Evolutionary conservation across 2,888 invertebrate genomes (phyloP).

Genomic region (Lepidonotus clava): DNA sequence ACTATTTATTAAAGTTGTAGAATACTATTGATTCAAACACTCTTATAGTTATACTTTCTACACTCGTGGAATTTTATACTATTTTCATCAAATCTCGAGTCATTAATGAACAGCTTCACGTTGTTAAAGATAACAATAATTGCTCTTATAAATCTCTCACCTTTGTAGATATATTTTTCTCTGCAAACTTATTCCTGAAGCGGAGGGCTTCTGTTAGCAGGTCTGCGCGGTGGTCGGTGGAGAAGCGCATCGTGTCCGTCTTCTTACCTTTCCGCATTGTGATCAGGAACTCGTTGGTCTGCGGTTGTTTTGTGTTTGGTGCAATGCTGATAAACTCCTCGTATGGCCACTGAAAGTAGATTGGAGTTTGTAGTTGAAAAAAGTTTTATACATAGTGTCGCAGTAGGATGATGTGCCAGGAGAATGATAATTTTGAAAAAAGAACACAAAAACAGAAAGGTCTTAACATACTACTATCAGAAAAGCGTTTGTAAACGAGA

Average conservation of each 20-base stretch:
- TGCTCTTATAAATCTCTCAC: no score
- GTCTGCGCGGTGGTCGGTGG: conserved; percentile 95
- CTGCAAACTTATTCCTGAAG: conserved; percentile 79
- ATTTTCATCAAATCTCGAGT: no score
- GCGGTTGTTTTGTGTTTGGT: conserved; percentile 79
- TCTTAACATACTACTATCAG: no score
- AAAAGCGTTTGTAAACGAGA: no score
- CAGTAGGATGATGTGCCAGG: background rate
- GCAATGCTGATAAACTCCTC: conserved; percentile 81
- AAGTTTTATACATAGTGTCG: background rate
- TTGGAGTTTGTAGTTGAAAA: background rate
- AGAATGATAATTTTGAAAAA: background rate
- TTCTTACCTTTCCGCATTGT: conserved; percentile 92
- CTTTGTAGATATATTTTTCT: conserved; percentile 71
- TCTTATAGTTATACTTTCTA: no score
- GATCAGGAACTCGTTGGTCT: conserved; percentile 83
- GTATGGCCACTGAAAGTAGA: conserved; percentile 82
- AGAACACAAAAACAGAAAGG: no score
- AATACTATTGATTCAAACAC: no score
- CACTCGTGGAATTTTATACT: no score
- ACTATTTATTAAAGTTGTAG: no score
- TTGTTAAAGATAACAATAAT: no score
- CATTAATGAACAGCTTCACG: no score
- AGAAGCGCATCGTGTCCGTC: conserved; percentile 96
- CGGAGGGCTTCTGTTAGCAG: conserved; percentile 93